phyloP scores from a whole-genome alignment of 1,140 invertebrate species.

The Drosophila parabipectinata region DNA sequence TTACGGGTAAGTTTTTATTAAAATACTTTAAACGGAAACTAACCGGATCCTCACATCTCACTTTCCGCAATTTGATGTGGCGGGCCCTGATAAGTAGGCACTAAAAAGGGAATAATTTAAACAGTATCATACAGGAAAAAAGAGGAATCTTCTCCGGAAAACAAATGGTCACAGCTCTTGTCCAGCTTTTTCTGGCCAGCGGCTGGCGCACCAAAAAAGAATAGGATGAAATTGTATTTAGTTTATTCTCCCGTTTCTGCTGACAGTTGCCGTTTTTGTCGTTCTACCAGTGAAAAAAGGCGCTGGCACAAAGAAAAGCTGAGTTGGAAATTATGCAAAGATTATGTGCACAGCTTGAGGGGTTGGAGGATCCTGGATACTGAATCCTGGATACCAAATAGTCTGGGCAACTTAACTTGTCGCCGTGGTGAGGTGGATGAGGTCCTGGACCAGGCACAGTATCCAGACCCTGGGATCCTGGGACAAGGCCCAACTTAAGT shows the following conservation, averaged over 20 bases:
- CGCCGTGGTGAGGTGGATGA: constrained; percentile 55
- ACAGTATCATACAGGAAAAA: constrained; percentile 39
- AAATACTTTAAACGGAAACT: constrained; percentile 20
- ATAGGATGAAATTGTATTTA: constrained; percentile 43
- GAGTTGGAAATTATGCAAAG: constrained; percentile 76
- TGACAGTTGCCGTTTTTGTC: constrained; percentile 69
- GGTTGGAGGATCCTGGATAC: constrained; percentile 14
- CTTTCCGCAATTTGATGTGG: background rate
- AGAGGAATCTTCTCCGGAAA: constrained; percentile 20
- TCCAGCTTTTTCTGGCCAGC: constrained; percentile 32
- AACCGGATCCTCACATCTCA: background rate
- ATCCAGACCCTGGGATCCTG: background rate
- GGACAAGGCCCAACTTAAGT: constrained; percentile 55
- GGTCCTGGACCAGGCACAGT: constrained; percentile 21
- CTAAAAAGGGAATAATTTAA: constrained; percentile 45
- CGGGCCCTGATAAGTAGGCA: constrained; percentile 1
- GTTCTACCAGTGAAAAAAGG: constrained; percentile 33
- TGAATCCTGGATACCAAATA: constrained; percentile 17
- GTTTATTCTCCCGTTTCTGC: constrained; percentile 57
- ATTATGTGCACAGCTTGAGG: constrained; percentile 66
- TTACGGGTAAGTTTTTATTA: constrained; percentile 32
- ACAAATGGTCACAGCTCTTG: constrained; percentile 20
- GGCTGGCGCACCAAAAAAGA: constrained; percentile 9
- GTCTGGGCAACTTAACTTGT: constrained; percentile 51
- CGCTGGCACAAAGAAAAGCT: constrained; percentile 17